These are phyloP conservation scores for Tinamus guttatus DNA, from an alignment of 2,113 vertebrate species.

Conservation along the genomic window DNA sequence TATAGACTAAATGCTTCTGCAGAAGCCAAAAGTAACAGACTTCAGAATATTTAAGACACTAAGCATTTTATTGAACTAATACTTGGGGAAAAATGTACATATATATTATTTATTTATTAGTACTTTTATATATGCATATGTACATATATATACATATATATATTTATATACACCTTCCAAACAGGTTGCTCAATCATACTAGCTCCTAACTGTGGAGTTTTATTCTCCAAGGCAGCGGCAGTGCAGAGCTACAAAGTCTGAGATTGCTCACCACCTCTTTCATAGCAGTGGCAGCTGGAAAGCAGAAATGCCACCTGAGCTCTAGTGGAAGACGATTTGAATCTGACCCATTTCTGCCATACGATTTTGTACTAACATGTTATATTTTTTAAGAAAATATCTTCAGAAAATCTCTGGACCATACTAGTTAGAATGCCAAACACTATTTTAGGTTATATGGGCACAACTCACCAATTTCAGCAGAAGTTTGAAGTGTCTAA, in stretches of 20 bases:
- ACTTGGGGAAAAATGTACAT: not conserved
- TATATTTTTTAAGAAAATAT: not conserved
- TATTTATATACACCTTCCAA: rapidly evolving
- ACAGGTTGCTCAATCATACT: not conserved
- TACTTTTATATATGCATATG: not conserved
- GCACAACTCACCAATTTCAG: not conserved
- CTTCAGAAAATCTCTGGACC: not conserved
- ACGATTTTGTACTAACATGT: not conserved
- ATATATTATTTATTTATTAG: rapidly evolving
- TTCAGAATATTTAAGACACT: not conserved
- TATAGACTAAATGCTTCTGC: not conserved
- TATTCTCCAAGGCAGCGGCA: not conserved
- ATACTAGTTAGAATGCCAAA: not conserved
- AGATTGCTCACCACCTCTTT: not conserved
- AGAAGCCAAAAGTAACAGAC: not conserved
- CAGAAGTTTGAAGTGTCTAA: not conserved
- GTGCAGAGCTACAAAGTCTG: not conserved
- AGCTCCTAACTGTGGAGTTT: not conserved
- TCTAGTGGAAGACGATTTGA: not conserved
- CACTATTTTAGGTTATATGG: not conserved
- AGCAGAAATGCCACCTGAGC: not conserved
- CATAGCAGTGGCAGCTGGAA: not conserved
- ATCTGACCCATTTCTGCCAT: not conserved
- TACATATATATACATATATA: rapidly evolving
- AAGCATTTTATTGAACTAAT: not conserved